A percentile compares a stretch with the other conserved stretches of the same genome.
Conservation (phyloP, 2,797 vertebrate genomes). For the Nannoperca obscura region DNA sequence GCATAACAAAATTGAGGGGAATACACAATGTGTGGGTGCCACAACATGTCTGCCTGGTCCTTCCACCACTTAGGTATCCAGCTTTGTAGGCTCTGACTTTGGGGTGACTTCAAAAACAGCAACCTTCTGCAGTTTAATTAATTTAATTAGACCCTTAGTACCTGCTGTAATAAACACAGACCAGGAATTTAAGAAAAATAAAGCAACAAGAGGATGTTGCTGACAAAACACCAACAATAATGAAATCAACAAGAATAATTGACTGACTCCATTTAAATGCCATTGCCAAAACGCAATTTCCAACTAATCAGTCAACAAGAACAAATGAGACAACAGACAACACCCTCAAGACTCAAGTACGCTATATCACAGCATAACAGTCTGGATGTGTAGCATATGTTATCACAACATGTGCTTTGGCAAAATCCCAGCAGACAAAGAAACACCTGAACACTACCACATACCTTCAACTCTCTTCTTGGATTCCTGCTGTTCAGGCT, state of each 20-base stretch:
- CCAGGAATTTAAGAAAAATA: not conserved
- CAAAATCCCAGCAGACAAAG: not conserved
- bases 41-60: not conserved
- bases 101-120: conserved; percentile 21
- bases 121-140: not conserved
- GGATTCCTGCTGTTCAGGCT: conserved; percentile 45
- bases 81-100: conserved; percentile 26
- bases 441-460: conserved; percentile 9
- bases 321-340: conserved; percentile 22
- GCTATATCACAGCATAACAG: not conserved
- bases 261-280: not conserved
- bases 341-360: conserved; percentile 7
- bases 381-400: not conserved
- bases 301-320: not conserved
- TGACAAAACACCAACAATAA: not conserved
- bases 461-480: conserved; percentile 60
- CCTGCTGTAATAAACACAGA: not conserved
- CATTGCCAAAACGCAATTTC: conserved; percentile 9
- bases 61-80: conserved; percentile 1
- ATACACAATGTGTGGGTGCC: not conserved
- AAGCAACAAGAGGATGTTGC: not conserved
- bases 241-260: conserved; percentile 1
- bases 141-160: conserved; percentile 1
- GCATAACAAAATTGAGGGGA: conserved; percentile 1
- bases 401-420: conserved; percentile 3